Evolutionary conservation across 2,113 vertebrate species (phyloP).

Genomic region (Tauraco erythrolophus): DNA sequence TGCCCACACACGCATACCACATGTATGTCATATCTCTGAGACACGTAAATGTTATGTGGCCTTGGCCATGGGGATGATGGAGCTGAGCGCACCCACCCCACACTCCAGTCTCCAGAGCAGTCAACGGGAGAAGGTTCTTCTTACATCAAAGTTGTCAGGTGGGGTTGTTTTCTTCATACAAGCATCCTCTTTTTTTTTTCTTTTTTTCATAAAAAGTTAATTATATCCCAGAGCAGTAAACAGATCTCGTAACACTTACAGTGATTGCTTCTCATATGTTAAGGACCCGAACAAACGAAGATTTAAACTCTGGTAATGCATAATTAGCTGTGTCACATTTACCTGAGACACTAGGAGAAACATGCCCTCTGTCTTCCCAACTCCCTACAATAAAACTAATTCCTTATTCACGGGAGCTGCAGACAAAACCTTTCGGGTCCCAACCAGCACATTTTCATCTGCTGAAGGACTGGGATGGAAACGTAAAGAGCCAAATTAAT

Average conservation of each 20-base stretch:
- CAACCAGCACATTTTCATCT: not conserved
- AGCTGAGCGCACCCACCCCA: not conserved
- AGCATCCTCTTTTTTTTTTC: not conserved
- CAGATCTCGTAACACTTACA: not conserved
- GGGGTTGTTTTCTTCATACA: slow-evolving; percentile 12
- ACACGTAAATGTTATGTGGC: not conserved
- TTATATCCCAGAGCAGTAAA: slow-evolving; percentile 41
- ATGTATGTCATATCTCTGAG: not conserved
- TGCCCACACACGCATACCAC: not conserved
- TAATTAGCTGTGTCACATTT: not conserved
- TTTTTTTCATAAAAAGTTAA: not conserved
- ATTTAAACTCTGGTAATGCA: slow-evolving; percentile 24
- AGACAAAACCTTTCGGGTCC: not conserved
- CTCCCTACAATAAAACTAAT: slow-evolving; percentile 35
- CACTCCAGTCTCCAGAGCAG: not conserved
- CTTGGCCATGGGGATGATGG: not conserved
- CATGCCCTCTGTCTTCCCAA: slow-evolving; percentile 4
- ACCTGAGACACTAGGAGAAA: slow-evolving; percentile 9
- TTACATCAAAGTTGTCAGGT: not conserved
- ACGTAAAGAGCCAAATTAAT: slow-evolving; percentile 56
- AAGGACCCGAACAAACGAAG: slow-evolving; percentile 4
- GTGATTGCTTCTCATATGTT: not conserved
- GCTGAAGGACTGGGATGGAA: not conserved
- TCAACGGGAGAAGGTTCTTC: not conserved
- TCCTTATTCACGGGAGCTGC: not conserved